phyloP scores from a whole-genome alignment of 2,797 vertebrate genomes.

The Notolabrus celidotus region DNA sequence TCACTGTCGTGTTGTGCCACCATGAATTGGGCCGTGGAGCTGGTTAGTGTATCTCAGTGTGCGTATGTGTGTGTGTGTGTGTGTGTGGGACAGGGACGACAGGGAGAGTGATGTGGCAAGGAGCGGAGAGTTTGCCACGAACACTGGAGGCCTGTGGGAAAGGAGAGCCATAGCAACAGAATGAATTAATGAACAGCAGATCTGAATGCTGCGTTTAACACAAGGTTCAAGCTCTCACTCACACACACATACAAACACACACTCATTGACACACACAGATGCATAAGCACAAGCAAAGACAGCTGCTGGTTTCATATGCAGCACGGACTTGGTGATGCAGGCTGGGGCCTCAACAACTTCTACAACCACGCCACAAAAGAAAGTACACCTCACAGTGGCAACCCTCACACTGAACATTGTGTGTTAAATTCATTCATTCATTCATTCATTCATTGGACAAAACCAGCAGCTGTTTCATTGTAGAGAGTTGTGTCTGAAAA shows the following conservation, averaged over 20 bases:
- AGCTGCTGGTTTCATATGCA: slow-evolving; percentile 77
- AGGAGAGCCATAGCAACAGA: slow-evolving; percentile 79
- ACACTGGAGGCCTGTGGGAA: slow-evolving; percentile 77
- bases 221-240: slow-evolving; percentile 42
- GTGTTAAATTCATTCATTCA: not conserved
- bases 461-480: too few species aligned
- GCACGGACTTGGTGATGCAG: slow-evolving; percentile 59
- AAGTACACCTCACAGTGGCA: not conserved
- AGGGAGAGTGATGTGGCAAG: slow-evolving; percentile 65
- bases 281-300: slow-evolving; percentile 34
- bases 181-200: slow-evolving; percentile 86
- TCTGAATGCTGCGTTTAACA: slow-evolving; percentile 74
- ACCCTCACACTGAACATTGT: not conserved
- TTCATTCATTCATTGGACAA: not conserved
- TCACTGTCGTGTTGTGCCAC: slow-evolving; percentile 79
- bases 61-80: slow-evolving; percentile 34
- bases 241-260: slow-evolving; percentile 37
- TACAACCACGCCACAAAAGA: slow-evolving; percentile 27
- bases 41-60: slow-evolving; percentile 44
- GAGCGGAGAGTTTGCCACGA: slow-evolving; percentile 72
- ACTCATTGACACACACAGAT: slow-evolving; percentile 32
- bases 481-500: too few species aligned
- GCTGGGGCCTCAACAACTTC: slow-evolving; percentile 25
- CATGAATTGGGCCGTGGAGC: slow-evolving; percentile 73
- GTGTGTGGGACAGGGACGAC: slow-evolving; percentile 35